Evolutionary conservation across 23 tunicate genomes (phyloP), one percentile per base, ranked within the genome.

Genomic region (Halocynthia aurantium): DNA sequence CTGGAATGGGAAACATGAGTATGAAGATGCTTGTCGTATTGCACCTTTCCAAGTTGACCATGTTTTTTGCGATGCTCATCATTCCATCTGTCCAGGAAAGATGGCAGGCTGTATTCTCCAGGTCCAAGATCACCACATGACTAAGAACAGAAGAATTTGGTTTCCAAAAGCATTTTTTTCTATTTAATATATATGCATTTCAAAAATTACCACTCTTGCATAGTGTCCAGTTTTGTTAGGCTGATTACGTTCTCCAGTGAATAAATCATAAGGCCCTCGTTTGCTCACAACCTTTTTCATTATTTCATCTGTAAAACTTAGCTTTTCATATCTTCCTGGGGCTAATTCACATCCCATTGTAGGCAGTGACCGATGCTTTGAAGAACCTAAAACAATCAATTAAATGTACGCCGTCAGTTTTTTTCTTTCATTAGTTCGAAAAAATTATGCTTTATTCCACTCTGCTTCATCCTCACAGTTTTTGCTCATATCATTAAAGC

Each of bases 221-320:
- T 70, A 84, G 70, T 92, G 98, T 6, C 98, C 98, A 22, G 80
- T 78, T 75, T 80, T 89, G 44, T 68, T 78, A 22, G 81, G 50
- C 62, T 86, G 77, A 53, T 62, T 71, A 22, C 98, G 55, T 49
- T 92, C 93, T 31, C 85, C 94, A 53, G 85, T 85, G 60, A 82
- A 89, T 31, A 86, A 79, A 80, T 96, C 99, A 63, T 89, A 96
- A 8, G 99, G 99, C 7, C 99, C 99, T 52, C 96, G 78, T 71
- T 86, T 86, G 81, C 97, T 90, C 50, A 90, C 96, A 7, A 85
- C 81, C 77, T 93, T 81, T 78, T 73, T 79, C 22, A 81, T 72
- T 50, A 96, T 96, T 77, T 86, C 77, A 6, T 88, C 85, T 10
- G 81, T 78, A 57, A 81, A 92, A 72, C 81, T 77, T n/a, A 22